These are phyloP conservation scores for Artemia sp. DNA, from an alignment of 2,888 invertebrate species.

Conservation along the genomic window DNA sequence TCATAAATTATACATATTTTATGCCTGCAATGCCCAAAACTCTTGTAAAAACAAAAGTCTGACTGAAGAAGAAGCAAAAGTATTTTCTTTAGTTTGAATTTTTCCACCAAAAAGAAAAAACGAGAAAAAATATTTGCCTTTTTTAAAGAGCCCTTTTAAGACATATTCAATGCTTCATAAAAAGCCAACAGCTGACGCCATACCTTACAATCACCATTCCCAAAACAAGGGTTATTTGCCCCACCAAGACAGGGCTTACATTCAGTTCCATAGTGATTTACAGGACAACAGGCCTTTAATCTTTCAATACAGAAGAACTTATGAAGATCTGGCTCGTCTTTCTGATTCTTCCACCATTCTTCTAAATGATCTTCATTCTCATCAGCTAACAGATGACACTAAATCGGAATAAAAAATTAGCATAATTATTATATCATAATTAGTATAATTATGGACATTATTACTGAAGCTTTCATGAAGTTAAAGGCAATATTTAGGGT, in stretches of 20 bases:
- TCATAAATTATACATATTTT: too few species aligned
- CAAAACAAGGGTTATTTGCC: conserved; percentile 54
- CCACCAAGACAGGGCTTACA: conserved; percentile 63
- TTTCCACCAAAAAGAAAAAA: neutral
- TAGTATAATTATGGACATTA: too few species aligned
- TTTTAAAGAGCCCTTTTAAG: too few species aligned
- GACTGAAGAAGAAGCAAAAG: too few species aligned
- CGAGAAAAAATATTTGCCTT: neutral
- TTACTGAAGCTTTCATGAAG: too few species aligned
- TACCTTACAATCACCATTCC: conserved; percentile 58
- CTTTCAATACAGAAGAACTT: conserved; percentile 61
- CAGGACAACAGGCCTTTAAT: conserved; percentile 62
- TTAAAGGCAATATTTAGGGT: too few species aligned
- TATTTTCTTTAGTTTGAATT: neutral
- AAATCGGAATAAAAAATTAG: conserved; percentile 22
- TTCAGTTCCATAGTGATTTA: conserved; percentile 58
- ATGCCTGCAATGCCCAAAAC: too few species aligned
- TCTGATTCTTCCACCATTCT: conserved; percentile 55
- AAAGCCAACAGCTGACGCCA: conserved; percentile 24
- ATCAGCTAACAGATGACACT: conserved; percentile 70
- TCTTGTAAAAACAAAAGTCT: too few species aligned
- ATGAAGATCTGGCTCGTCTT: conserved; percentile 43
- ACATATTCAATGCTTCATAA: neutral
- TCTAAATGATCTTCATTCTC: conserved; percentile 64
- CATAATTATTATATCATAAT: too few species aligned